Conservation (phyloP, 2,113 vertebrate species). For the Plecturocebus donacophilus region DNA sequence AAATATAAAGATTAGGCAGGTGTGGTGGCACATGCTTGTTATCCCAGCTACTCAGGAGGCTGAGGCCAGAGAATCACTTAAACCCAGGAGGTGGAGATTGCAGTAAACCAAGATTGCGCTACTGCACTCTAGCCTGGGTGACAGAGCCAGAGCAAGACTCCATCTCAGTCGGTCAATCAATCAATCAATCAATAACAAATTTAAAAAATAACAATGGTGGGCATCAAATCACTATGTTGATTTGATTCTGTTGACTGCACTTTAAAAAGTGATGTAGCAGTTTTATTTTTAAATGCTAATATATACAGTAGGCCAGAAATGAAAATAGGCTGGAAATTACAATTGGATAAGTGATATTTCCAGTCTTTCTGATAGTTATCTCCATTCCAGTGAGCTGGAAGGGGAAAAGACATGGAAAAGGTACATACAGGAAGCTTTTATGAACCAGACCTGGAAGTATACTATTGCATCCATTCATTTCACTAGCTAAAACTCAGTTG, state of each 20-base stretch:
- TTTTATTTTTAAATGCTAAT: slow-evolving; percentile 36
- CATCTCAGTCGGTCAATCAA: too few relatives aligned
- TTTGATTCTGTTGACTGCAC: neutral
- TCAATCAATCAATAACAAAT: too few relatives aligned
- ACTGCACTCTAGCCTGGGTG: neutral
- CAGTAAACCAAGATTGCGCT: neutral
- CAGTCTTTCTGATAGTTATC: neutral
- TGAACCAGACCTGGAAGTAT: neutral
- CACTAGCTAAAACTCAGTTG: neutral
- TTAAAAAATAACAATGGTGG: neutral
- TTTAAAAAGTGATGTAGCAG: neutral
- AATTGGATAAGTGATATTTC: neutral
- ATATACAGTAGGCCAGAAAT: neutral
- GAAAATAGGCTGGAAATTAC: neutral
- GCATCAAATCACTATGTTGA: neutral
- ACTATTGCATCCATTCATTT: neutral
- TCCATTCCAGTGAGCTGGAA: neutral
- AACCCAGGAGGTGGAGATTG: neutral
- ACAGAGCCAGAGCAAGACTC: neutral
- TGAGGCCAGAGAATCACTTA: neutral
- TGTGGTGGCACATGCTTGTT: neutral
- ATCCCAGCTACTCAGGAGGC: neutral
- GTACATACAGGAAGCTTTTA: neutral
- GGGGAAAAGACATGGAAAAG: neutral
- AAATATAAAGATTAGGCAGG: neutral